Evolutionary conservation across 2,113 vertebrate genomes (phyloP), one percentile per base, ranked within the genome.

Genomic region (Dryoscopus gambensis): DNA sequence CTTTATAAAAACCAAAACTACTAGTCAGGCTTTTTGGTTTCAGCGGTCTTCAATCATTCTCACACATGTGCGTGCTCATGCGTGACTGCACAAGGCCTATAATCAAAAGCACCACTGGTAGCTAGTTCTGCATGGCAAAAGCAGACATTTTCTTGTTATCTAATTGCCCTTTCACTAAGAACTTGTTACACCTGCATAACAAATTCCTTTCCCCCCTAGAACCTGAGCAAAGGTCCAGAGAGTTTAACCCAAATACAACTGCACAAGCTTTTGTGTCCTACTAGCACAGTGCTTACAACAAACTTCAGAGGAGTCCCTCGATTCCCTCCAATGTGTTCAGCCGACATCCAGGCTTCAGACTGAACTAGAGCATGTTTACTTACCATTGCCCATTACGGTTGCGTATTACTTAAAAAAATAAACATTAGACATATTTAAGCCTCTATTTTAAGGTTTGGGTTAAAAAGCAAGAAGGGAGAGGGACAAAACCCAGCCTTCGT

Each of bases 11-110:
- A 15, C 3, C 31, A 40, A 71, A 90, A 53, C 9, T 19, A 15
- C 11, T 11, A 15, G 23, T 46, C 35, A 44, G 40, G 17, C 8
- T 35, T 87, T 69, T 44, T 67, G 28, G 33, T 75, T 77, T 64
- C 31, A 17, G 19, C 3, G 27, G 15, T 79, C 63, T 68, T 84
- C 70, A 47, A 6, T 42, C 50, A 59, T 28, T 56, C 31, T 30
- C 33, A 83, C 13, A 64, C 7, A 3, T 20, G 6, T 27, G 3
- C 3, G 1, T 11, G 10, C 24, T 10, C 20, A 8, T 3, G 11
- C 28, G 62, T 7, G 11, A 16, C 22, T 60, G 53, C 40, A 35
- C 31, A 68, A 52, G 37, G 13, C 9, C 0, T 33, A 52, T 7
- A 2, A 5, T 22, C 62, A 46, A 69, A 82, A 15, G 52, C 6